Conservation (phyloP, 2,113 vertebrate species). For the Rissa tridactyla region DNA sequence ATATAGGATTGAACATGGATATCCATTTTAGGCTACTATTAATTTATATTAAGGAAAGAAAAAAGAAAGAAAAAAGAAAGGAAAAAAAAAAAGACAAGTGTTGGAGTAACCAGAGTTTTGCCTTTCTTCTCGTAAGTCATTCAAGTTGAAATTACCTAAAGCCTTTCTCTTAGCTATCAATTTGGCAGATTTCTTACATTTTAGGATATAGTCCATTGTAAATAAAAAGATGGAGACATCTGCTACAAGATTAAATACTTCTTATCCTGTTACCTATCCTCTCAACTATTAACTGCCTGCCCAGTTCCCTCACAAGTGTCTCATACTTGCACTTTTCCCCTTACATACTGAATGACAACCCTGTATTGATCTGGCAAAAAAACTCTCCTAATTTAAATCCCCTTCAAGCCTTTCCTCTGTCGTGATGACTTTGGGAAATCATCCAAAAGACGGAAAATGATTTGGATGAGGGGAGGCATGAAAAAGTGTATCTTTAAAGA, state of each 20-base stretch:
- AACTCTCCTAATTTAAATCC: not conserved
- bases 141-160: not conserved
- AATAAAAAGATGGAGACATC: not conserved
- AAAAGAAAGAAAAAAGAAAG: not conserved
- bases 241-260: not conserved
- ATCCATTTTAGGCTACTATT: not conserved
- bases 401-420: not conserved
- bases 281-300: not conserved
- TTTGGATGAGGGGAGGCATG: not conserved
- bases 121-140: not conserved
- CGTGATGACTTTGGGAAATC: conserved; percentile 14
- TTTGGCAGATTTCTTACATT: not conserved
- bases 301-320: not conserved
- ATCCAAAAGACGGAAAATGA: not conserved
- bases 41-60: not conserved
- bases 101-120: not conserved
- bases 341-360: not conserved
- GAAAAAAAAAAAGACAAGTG: not conserved
- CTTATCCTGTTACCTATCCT: not conserved
- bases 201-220: not conserved
- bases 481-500: not conserved
- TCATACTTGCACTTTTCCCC: not conserved
- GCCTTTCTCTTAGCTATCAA: not conserved
- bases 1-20: not conserved
- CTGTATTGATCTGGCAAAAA: not conserved